These are phyloP conservation scores for Bufo gargarizans DNA, from an alignment of 2,113 vertebrate species.

Conservation along the genomic window DNA sequence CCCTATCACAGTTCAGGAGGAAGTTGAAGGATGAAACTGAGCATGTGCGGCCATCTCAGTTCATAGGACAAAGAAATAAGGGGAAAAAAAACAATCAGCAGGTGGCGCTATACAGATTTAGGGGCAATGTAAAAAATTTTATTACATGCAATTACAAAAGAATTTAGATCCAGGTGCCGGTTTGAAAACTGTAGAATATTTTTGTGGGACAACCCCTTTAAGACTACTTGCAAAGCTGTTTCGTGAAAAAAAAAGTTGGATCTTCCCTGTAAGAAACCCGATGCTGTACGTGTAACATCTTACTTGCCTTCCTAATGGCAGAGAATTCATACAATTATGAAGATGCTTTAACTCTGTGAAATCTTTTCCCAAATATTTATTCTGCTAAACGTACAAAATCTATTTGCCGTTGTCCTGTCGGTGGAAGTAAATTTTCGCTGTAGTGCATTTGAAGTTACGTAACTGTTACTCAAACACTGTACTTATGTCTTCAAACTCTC, in stretches of 20 bases:
- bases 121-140: no score
- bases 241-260: background rate
- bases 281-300: background rate
- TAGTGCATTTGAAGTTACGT: slow-evolving; percentile 24
- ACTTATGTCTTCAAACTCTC: slow-evolving; percentile 51
- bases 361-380: background rate
- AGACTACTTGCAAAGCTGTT: no score
- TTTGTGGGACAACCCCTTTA: no score
- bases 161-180: no score
- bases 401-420: background rate
- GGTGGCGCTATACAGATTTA: no score
- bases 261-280: background rate
- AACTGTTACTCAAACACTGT: slow-evolving; percentile 30
- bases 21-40: no score
- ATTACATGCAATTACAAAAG: no score
- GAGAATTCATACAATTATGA: background rate
- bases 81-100: no score
- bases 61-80: no score
- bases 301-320: background rate
- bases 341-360: background rate
- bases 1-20: no score
- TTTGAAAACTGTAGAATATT: no score
- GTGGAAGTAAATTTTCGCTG: background rate
- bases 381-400: background rate
- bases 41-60: no score